Evolutionary conservation across 1,140 invertebrate species (phyloP).

Genomic region (Pachyrhynchus sulphureomaculatus): DNA sequence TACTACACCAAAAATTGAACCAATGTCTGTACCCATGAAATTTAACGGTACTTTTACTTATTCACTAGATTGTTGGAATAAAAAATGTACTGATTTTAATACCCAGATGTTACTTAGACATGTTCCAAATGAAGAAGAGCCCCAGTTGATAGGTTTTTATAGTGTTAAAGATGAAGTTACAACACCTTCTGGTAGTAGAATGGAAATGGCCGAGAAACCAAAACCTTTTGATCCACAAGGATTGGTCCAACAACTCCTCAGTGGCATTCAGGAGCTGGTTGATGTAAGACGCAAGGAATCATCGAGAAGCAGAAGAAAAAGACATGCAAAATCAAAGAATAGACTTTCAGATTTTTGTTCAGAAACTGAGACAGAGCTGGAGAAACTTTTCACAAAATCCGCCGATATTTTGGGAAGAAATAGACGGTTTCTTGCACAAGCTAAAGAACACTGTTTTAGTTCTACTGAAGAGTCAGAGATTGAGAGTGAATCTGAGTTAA

Average conservation of each 20-base stretch:
- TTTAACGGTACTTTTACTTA: neutral
- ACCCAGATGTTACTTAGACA: slow-evolving; percentile 10
- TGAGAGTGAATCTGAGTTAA: slow-evolving; percentile 10
- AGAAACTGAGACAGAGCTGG: slow-evolving; percentile 29
- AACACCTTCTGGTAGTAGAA: slow-evolving; percentile 6
- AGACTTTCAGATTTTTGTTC: slow-evolving; percentile 21
- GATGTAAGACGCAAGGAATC: neutral
- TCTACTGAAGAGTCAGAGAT: neutral
- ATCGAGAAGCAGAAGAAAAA: neutral
- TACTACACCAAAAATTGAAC: neutral
- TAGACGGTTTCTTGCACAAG: slow-evolving; percentile 10
- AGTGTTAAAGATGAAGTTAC: slow-evolving; percentile 25
- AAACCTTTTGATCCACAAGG: neutral
- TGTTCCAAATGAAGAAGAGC: slow-evolving; percentile 3
- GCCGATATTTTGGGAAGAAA: slow-evolving; percentile 21
- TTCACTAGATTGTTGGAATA: neutral
- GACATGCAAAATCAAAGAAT: neutral
- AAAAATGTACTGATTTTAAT: slow-evolving; percentile 4
- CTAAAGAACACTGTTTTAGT: slow-evolving; percentile 3
- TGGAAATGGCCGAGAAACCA: neutral
- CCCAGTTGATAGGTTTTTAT: slow-evolving; percentile 30
- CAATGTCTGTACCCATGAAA: neutral
- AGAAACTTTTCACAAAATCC: slow-evolving; percentile 13
- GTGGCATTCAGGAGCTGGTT: slow-evolving; percentile 8
- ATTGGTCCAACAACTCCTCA: slow-evolving; percentile 8